Conservation (phyloP, 2,797 vertebrate genomes). For the Rousettus madagascariensis region DNA sequence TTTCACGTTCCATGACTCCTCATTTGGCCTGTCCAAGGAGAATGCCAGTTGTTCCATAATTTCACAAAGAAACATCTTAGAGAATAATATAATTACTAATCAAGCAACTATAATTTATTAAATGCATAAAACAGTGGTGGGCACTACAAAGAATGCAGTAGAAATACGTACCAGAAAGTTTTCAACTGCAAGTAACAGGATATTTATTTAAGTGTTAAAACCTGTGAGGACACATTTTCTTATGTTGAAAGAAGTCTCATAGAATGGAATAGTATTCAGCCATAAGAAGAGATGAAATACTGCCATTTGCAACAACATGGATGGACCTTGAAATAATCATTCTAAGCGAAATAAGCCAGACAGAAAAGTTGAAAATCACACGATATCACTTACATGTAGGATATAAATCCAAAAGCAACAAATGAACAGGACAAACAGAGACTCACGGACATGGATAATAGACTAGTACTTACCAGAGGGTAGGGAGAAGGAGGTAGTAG, state of each 20-base stretch:
- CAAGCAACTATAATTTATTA: background rate
- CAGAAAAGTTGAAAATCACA: too few relatives aligned
- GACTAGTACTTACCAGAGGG: too few relatives aligned
- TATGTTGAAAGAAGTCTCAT: background rate
- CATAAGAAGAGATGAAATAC: too few relatives aligned
- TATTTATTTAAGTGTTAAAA: background rate
- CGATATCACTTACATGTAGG: too few relatives aligned
- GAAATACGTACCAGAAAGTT: background rate
- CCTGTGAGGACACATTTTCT: background rate
- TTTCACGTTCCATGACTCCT: background rate
- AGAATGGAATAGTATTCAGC: too few relatives aligned
- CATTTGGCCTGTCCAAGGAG: background rate
- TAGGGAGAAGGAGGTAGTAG: too few relatives aligned
- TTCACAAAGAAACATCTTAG: background rate
- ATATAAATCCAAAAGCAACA: too few relatives aligned
- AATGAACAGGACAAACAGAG: too few relatives aligned
- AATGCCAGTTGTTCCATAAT: background rate
- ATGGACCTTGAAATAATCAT: too few relatives aligned
- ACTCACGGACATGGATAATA: too few relatives aligned
- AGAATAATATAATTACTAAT: background rate
- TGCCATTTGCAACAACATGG: too few relatives aligned
- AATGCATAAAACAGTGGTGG: background rate
- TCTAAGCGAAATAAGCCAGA: too few relatives aligned
- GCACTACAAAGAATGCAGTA: background rate
- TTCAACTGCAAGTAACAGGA: background rate